phyloP scores from a whole-genome alignment of 2,113 vertebrate genomes.

The Oreocharis arfaki region DNA sequence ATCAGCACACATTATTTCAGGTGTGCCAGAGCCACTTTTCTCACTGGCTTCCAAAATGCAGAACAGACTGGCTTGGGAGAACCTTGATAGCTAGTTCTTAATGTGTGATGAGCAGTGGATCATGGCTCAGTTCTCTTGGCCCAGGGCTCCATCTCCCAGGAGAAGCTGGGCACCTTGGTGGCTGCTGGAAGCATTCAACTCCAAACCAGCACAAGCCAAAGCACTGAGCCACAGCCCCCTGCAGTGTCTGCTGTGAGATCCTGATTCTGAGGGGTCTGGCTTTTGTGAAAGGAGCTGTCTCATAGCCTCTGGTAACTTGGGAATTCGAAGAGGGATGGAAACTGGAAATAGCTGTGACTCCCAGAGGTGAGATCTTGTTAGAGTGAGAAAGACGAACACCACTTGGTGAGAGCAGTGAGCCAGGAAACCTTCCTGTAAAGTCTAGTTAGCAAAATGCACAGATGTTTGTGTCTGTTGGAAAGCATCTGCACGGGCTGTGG shows the following conservation, averaged over 20 bases:
- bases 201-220: not conserved
- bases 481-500: not conserved
- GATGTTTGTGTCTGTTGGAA: not conserved
- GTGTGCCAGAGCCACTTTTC: not conserved
- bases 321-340: not conserved
- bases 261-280: not conserved
- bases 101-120: not conserved
- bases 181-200: not conserved
- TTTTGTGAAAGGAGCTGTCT: not conserved
- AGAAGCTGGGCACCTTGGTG: not conserved
- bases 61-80: not conserved
- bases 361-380: not conserved
- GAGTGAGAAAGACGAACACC: not conserved
- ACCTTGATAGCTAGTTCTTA: not conserved
- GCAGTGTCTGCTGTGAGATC: not conserved
- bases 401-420: not conserved
- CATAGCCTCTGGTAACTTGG: not conserved
- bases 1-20: not conserved
- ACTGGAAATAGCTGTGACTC: not conserved
- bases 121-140: not conserved
- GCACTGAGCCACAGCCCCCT: fast-evolving
- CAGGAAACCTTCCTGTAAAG: not conserved
- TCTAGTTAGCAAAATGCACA: not conserved
- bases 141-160: not conserved
- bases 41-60: not conserved